These are phyloP conservation scores for Echiichthys vipera DNA, from an alignment of 2,797 vertebrate genomes.

Conservation along the genomic window DNA sequence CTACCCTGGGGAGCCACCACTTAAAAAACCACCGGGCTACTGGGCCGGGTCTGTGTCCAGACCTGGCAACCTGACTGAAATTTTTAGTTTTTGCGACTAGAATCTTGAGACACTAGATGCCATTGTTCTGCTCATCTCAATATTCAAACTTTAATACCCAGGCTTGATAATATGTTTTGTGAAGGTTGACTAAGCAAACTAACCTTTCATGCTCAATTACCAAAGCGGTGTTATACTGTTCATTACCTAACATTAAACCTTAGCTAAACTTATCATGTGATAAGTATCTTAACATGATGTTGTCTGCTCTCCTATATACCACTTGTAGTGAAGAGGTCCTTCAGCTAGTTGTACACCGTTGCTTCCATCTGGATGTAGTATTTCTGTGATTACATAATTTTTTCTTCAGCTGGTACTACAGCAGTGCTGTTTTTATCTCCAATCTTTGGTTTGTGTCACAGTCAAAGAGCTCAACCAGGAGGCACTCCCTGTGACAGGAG, in stretches of 20 bases:
- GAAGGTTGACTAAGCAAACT: not conserved
- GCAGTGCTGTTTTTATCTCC: not conserved
- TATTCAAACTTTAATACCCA: not conserved
- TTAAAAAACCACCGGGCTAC: too few species aligned
- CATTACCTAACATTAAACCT: not conserved
- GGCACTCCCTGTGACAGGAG: constrained; percentile 38
- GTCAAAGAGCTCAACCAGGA: constrained; percentile 25
- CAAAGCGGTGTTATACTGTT: not conserved
- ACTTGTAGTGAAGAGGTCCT: too few species aligned
- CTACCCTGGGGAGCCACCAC: too few species aligned
- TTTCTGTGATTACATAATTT: not conserved
- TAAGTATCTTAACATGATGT: not conserved
- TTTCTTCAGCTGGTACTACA: not conserved
- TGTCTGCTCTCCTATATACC: not conserved
- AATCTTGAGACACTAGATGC: too few species aligned
- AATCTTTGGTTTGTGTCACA: constrained; percentile 13
- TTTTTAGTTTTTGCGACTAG: too few species aligned
- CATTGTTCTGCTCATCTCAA: too few species aligned
- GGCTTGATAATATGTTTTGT: not conserved
- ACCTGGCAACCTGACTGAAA: too few species aligned
- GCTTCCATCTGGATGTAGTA: not conserved
- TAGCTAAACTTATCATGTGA: not conserved
- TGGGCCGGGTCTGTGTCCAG: too few species aligned
- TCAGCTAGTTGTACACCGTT: not conserved
- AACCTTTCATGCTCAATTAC: not conserved